These are phyloP conservation scores for Acanthornis magna DNA, from an alignment of 2,797 vertebrate genomes.

Conservation along the genomic window DNA sequence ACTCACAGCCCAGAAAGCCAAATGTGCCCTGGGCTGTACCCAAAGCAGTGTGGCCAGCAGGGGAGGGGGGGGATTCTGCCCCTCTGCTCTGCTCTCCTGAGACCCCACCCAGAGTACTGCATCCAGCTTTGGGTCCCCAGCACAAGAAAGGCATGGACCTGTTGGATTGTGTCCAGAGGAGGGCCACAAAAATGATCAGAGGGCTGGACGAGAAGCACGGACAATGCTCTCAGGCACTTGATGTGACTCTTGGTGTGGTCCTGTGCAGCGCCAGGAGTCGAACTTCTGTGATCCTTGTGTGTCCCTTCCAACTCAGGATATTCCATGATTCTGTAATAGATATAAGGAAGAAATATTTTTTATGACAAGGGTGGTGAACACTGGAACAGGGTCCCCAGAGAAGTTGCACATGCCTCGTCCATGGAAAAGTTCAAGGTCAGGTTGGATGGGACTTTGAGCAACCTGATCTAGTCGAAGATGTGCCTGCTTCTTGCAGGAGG, in stretches of 20 bases:
- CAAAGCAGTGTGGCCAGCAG: background rate
- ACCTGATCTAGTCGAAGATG: background rate
- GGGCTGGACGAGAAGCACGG: background rate
- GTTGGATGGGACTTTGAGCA: background rate
- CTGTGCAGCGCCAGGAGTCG: background rate
- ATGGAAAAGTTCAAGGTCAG: background rate
- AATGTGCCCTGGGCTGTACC: rapidly evolving
- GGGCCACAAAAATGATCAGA: background rate
- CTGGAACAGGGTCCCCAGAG: background rate
- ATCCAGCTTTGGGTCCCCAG: background rate
- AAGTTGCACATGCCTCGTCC: background rate
- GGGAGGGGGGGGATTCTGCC: background rate
- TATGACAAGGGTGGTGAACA: background rate
- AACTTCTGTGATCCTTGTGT: background rate
- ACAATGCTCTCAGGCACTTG: background rate
- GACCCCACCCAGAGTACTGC: background rate
- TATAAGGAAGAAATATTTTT: background rate
- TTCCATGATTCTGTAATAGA: background rate
- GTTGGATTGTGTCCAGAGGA: background rate
- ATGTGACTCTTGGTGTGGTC: background rate
- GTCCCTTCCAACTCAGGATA: background rate
- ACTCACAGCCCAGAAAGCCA: background rate
- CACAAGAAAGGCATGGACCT: background rate
- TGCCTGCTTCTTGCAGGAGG: background rate
- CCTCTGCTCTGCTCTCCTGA: background rate